These are phyloP conservation scores for Latrodectus hesperus DNA, from an alignment of 2,888 invertebrate genomes.

Conservation along the genomic window DNA sequence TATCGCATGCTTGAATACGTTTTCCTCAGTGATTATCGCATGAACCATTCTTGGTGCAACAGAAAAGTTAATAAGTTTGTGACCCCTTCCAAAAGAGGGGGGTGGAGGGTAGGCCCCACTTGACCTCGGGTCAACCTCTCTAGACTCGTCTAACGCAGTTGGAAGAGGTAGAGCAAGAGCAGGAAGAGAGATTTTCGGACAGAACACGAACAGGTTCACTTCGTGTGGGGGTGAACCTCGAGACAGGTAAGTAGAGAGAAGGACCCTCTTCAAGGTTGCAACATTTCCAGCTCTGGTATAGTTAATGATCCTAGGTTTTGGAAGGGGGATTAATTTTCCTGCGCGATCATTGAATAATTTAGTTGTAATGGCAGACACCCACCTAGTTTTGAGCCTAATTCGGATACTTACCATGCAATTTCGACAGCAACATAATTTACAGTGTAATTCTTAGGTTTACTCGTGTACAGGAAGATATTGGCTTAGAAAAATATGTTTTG, in stretches of 20 bases:
- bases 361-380: not conserved
- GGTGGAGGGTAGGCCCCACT: conserved; percentile 13
- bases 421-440: not conserved
- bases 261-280: not conserved
- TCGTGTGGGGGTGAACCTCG: not conserved
- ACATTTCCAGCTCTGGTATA: not conserved
- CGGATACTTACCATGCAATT: not conserved
- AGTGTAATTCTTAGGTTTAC: too few relatives aligned
- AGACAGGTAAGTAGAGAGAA: not conserved
- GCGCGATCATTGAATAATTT: not conserved
- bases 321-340: not conserved
- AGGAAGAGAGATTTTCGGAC: not conserved
- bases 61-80: conserved; percentile 8
- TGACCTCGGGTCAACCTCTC: conserved; percentile 2
- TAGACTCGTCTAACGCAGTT: not conserved
- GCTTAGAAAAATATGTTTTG: too few relatives aligned
- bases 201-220: not conserved
- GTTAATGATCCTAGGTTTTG: not conserved
- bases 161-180: not conserved
- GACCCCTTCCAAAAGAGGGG: conserved; percentile 20
- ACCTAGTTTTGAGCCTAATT: not conserved
- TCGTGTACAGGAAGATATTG: too few relatives aligned
- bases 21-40: not conserved
- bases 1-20: too few relatives aligned
- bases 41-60: not conserved